Conservation (phyloP, 2,113 vertebrate species). For the Rhynchomys soricoides region DNA sequence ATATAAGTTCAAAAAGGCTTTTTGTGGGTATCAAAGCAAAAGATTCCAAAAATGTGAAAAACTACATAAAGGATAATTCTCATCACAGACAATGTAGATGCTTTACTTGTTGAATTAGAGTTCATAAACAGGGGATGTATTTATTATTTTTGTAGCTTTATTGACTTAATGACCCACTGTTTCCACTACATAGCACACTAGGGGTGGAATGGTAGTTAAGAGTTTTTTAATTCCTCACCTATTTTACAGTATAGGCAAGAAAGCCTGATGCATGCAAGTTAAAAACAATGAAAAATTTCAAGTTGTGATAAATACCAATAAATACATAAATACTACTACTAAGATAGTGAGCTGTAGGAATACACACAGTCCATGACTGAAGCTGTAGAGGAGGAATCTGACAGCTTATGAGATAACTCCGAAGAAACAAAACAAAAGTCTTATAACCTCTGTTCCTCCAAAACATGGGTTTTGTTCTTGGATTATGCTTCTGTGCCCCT, state of each 20-base stretch:
- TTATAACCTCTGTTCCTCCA: not conserved
- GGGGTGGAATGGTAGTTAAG: not conserved
- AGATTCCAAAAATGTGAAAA: not conserved
- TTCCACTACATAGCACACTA: not conserved
- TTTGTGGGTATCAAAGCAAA: not conserved
- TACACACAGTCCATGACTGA: not conserved
- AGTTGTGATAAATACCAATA: not conserved
- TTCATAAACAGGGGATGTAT: not conserved
- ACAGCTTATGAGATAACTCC: not conserved
- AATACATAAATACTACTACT: not conserved
- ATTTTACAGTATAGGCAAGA: not conserved
- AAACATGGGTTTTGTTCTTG: not conserved
- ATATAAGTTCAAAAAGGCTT: not conserved
- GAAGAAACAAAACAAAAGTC: not conserved
- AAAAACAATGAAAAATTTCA: not conserved
- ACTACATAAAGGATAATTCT: not conserved
- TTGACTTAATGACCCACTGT: not conserved
- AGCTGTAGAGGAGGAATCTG: not conserved
- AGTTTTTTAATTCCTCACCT: not conserved
- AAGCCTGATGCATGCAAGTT: not conserved
- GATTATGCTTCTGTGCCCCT: not conserved
- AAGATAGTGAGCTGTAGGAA: not conserved
- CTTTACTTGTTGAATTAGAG: not conserved
- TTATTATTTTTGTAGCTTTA: constrained; percentile 34
- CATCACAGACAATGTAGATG: not conserved